These are phyloP conservation scores for Drosophila orosa DNA, from an alignment of 1,140 invertebrate genomes.

Conservation along the genomic window DNA sequence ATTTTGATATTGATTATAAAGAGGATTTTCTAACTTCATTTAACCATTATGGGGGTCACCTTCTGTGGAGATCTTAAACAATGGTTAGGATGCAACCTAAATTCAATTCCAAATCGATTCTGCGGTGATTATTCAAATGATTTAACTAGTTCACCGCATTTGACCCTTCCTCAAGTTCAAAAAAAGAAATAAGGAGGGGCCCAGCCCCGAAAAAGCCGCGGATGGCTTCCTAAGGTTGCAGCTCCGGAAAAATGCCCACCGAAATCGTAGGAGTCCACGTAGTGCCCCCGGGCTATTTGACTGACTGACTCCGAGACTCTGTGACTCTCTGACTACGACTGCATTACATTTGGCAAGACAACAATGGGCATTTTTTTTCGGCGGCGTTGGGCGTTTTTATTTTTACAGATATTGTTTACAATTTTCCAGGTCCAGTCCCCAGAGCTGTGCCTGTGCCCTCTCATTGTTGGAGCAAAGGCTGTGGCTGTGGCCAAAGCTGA, in stretches of 20 bases:
- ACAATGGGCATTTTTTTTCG: slow-evolving; percentile 70
- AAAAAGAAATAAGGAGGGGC: slow-evolving; percentile 16
- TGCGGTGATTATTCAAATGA: slow-evolving; percentile 58
- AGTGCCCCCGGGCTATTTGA: slow-evolving; percentile 35
- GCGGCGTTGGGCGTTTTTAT: slow-evolving; percentile 81
- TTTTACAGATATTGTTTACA: slow-evolving; percentile 81
- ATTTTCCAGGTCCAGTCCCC: slow-evolving; percentile 59
- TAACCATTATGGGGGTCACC: slow-evolving; percentile 17
- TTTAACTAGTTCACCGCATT: slow-evolving; percentile 57
- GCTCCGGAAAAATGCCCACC: slow-evolving; percentile 22
- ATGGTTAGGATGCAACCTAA: slow-evolving; percentile 41
- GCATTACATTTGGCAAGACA: slow-evolving; percentile 76
- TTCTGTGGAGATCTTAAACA: slow-evolving; percentile 30
- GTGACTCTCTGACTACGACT: slow-evolving; percentile 30
- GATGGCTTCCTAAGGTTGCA: slow-evolving; percentile 42
- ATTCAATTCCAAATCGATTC: slow-evolving; percentile 45
- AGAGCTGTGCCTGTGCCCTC: slow-evolving; percentile 22
- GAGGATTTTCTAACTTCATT: neutral
- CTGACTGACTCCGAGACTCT: slow-evolving; percentile 36
- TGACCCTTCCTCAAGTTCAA: slow-evolving; percentile 52
- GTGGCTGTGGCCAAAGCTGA: slow-evolving; percentile 15
- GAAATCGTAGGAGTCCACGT: slow-evolving; percentile 30
- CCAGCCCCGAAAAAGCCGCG: slow-evolving; percentile 29
- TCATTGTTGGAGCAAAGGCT: slow-evolving; percentile 26
- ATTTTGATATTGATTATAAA: slow-evolving; percentile 12